A percentile compares a stretch with the other conserved stretches of the same genome.
Evolutionary conservation across 2,888 invertebrate genomes (phyloP).

Genomic region (Zhuqinia jingwanae): DNA sequence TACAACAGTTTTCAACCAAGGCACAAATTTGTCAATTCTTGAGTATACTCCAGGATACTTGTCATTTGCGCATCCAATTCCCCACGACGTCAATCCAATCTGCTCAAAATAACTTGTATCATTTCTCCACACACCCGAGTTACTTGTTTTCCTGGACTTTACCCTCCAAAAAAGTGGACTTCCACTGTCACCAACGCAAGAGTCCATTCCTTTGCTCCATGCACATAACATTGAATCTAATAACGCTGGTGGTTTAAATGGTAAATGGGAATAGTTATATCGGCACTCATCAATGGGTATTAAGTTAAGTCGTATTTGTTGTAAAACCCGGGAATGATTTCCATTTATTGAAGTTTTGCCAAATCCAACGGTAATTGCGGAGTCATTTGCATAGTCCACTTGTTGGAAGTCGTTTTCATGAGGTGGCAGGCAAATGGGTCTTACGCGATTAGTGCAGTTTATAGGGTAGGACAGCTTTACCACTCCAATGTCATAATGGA

Average conservation of each 20-base stretch:
- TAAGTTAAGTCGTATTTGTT: conserved; percentile 49
- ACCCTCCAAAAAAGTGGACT: conserved; percentile 46
- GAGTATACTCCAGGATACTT: conserved; percentile 52
- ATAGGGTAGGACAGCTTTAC: conserved; percentile 43
- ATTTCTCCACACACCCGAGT: background rate
- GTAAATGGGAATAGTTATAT: background rate
- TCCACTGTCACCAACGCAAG: conserved; percentile 59
- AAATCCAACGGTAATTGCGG: conserved; percentile 48
- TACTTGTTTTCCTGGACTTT: background rate
- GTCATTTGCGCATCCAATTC: conserved; percentile 55
- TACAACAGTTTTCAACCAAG: conserved; percentile 46
- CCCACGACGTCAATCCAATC: conserved; percentile 51
- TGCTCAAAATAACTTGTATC: conserved; percentile 36
- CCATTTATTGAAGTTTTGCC: conserved; percentile 42
- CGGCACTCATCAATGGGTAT: conserved; percentile 34
- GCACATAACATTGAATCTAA: conserved; percentile 57
- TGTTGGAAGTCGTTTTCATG: background rate
- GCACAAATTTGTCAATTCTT: conserved; percentile 22
- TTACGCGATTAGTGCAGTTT: conserved; percentile 35
- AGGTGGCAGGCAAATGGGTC: conserved; percentile 59
- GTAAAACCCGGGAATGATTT: conserved; percentile 43
- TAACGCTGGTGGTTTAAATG: conserved; percentile 40
- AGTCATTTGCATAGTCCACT: conserved; percentile 9
- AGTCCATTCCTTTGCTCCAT: conserved; percentile 48
- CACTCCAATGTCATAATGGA: conserved; percentile 57